phyloP scores from a whole-genome alignment of 2,113 vertebrate species.

The Nerophis lumbriciformis region DNA sequence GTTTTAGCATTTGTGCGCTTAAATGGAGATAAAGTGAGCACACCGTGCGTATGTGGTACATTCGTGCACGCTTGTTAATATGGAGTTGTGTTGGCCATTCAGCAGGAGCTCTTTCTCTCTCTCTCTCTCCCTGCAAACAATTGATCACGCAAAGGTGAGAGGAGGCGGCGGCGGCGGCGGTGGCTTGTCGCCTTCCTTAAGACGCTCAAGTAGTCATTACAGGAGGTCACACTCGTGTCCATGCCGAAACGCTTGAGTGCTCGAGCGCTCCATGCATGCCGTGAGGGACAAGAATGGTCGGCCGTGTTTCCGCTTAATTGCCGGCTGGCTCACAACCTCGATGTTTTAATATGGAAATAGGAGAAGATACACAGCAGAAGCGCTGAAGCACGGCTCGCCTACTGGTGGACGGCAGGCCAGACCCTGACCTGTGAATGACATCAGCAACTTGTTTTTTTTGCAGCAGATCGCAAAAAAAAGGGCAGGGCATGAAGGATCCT shows the following conservation, averaged over 20 bases:
- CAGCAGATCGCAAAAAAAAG: too few species aligned
- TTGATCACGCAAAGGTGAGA: constrained; percentile 45
- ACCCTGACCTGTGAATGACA: too few species aligned
- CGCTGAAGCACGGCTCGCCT: background rate
- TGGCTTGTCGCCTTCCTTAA: constrained; percentile 56
- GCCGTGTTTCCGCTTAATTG: constrained; percentile 6
- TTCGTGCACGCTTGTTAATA: background rate
- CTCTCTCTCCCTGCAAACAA: constrained; percentile 45
- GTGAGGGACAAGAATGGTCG: background rate
- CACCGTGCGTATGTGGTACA: too few species aligned
- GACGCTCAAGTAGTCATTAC: constrained; percentile 60
- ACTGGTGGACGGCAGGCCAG: too few species aligned
- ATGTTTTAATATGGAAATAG: background rate
- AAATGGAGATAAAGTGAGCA: constrained; percentile 19
- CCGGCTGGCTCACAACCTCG: background rate
- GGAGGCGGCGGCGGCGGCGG: constrained; percentile 25
- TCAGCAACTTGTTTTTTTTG: too few species aligned
- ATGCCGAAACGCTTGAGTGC: constrained; percentile 51
- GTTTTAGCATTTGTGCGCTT: constrained; percentile 37
- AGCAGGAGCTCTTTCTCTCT: too few species aligned
- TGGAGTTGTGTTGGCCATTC: background rate
- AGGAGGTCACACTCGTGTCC: constrained; percentile 37
- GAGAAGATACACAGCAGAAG: too few species aligned
- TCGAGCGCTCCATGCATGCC: constrained; percentile 43
- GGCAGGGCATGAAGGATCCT: too few species aligned